Conservation (phyloP, 2,888 invertebrate species). For the Rhagonycha lutea region DNA sequence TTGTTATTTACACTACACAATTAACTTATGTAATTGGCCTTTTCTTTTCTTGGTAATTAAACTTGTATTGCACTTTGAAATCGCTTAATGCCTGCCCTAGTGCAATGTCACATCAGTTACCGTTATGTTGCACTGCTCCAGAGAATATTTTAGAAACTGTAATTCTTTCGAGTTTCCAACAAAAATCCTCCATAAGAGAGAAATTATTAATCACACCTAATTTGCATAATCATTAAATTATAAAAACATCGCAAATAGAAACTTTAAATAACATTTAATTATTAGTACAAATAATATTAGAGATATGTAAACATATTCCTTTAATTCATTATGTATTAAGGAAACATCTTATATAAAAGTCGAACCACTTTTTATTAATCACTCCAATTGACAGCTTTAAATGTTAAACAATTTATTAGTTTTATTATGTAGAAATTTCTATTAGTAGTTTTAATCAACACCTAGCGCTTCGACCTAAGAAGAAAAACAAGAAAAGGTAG, state of each 20-base stretch:
- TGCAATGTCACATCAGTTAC: conserved; percentile 19
- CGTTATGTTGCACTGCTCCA: conserved; percentile 18
- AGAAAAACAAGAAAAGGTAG: background rate
- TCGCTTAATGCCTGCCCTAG: conserved; percentile 11
- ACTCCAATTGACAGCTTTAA: background rate
- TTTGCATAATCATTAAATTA: background rate
- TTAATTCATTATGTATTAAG: background rate
- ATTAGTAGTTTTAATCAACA: background rate
- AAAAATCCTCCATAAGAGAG: background rate
- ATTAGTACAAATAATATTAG: background rate
- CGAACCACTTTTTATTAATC: background rate
- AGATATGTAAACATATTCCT: background rate
- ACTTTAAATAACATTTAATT: background rate
- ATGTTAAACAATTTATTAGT: background rate
- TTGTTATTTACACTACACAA: conserved; percentile 24
- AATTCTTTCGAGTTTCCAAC: background rate
- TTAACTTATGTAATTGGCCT: conserved; percentile 24
- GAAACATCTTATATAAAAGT: background rate
- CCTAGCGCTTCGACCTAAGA: background rate
- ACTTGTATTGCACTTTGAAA: conserved; percentile 20
- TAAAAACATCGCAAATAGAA: background rate
- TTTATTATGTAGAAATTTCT: background rate
- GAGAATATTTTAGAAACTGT: conserved; percentile 4
- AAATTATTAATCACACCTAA: background rate
- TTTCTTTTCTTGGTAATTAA: conserved; percentile 26